Percentiles rank a stretch among this genome's conserved stretches.
phyloP scores from a whole-genome alignment of 2,113 vertebrate genomes.

The Phaetusa simplex region DNA sequence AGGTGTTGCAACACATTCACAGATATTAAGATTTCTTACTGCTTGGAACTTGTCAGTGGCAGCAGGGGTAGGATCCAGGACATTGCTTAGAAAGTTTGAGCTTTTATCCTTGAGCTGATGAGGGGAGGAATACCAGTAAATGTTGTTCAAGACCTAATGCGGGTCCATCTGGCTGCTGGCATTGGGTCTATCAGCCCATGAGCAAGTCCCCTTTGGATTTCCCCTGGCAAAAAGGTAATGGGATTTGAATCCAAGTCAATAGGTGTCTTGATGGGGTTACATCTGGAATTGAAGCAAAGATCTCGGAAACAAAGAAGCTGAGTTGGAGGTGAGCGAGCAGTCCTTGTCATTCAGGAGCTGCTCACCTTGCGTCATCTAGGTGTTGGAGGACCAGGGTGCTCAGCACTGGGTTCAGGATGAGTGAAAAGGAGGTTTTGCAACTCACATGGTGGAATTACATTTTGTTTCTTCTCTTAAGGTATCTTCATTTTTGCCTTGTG shows the following conservation, averaged over 20 bases:
- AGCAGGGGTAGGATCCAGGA: background rate
- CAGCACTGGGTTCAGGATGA: background rate
- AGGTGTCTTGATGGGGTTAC: background rate
- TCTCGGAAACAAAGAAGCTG: background rate
- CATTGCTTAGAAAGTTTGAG: background rate
- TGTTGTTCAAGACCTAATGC: background rate
- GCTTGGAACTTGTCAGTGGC: background rate
- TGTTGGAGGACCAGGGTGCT: background rate
- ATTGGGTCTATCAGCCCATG: background rate
- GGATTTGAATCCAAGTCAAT: background rate
- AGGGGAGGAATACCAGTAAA: background rate
- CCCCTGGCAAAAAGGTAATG: background rate
- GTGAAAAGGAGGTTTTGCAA: background rate
- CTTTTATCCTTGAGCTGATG: background rate
- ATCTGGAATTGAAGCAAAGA: background rate
- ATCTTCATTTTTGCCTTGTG: background rate
- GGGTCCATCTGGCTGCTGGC: background rate
- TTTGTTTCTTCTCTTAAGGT: background rate
- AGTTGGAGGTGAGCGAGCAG: background rate
- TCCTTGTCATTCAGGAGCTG: background rate
- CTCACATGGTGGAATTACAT: accelerated
- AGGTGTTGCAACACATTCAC: slow-evolving; percentile 13
- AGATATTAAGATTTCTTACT: background rate
- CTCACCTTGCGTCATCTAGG: background rate
- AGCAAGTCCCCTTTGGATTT: background rate